These are phyloP conservation scores for Gortyna flavago DNA, from an alignment of 2,888 invertebrate species.

Conservation along the genomic window DNA sequence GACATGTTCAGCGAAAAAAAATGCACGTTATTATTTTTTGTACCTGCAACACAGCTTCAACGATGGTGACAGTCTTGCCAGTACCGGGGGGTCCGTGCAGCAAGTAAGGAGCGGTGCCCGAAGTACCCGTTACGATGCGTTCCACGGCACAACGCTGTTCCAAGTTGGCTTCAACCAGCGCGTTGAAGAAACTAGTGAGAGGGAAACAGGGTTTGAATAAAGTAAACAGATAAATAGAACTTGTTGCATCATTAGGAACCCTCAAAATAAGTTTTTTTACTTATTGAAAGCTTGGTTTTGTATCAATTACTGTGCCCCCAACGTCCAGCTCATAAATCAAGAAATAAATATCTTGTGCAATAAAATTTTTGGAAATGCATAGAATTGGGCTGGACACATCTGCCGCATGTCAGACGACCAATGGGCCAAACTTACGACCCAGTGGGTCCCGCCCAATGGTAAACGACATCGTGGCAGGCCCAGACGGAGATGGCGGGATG, in stretches of 20 bases:
- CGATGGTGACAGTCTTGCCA: conserved; percentile 91
- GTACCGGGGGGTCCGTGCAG: conserved; percentile 86
- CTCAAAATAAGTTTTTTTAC: not conserved
- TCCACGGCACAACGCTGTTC: conserved; percentile 86
- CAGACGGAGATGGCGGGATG: too few relatives aligned
- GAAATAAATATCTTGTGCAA: too few relatives aligned
- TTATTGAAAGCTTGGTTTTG: not conserved
- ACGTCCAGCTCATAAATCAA: not conserved
- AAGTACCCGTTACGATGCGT: conserved; percentile 89
- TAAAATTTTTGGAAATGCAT: too few relatives aligned
- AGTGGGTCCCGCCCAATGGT: too few relatives aligned
- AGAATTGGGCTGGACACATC: too few relatives aligned
- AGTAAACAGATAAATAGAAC: not conserved
- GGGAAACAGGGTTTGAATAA: not conserved
- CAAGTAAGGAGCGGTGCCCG: conserved; percentile 92
- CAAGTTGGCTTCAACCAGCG: conserved; percentile 68
- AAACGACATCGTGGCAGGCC: too few relatives aligned
- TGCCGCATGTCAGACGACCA: too few relatives aligned
- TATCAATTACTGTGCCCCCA: not conserved
- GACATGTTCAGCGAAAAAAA: not conserved
- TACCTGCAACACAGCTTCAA: conserved; percentile 82
- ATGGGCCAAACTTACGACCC: too few relatives aligned
- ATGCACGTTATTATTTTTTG: not conserved
- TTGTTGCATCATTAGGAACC: not conserved
- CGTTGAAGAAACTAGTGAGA: conserved; percentile 75